Evolutionary conservation across 2,113 vertebrate genomes (phyloP).

Genomic region (Triplophysa tibetana): DNA sequence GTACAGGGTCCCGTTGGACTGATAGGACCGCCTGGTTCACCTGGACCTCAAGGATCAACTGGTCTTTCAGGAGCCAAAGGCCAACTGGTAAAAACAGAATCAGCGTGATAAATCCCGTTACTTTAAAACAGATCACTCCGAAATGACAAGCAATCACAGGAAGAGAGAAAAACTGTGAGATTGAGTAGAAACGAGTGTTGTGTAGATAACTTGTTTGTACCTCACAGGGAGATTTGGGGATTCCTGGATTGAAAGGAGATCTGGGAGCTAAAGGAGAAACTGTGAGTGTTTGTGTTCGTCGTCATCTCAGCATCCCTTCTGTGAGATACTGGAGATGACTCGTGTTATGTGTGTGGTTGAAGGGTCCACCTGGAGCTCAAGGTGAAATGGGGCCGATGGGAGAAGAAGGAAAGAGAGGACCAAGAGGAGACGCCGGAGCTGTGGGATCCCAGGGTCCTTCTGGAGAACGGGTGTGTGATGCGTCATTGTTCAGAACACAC

Average conservation of each 20-base stretch:
- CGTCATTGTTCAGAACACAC: not conserved
- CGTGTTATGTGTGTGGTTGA: conserved; percentile 3
- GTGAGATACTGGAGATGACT: not conserved
- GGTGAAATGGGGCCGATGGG: conserved; percentile 87
- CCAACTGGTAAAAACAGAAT: conserved; percentile 78
- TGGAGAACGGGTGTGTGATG: conserved; percentile 86
- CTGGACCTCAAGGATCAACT: conserved; percentile 90
- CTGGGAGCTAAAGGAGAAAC: conserved; percentile 90
- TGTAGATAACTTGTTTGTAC: conserved; percentile 8
- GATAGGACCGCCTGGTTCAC: conserved; percentile 82
- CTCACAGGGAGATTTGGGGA: conserved; percentile 85
- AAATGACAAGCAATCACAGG: no score
- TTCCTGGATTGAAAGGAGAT: conserved; percentile 93
- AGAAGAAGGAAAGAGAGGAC: conserved; percentile 94
- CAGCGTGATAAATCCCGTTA: not conserved
- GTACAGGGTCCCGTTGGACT: conserved; percentile 82
- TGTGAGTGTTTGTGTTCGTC: conserved; percentile 70
- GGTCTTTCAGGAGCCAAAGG: conserved; percentile 89
- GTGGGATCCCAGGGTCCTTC: conserved; percentile 80
- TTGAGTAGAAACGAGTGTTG: no score
- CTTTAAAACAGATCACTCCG: no score
- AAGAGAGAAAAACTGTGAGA: no score
- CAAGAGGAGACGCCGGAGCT: conserved; percentile 87
- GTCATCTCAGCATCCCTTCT: no score
- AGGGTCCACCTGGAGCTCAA: conserved; percentile 88